Base-by-base conservation (phyloP, 2,888 invertebrate genomes). In the Serrognathus titanus region DNA sequence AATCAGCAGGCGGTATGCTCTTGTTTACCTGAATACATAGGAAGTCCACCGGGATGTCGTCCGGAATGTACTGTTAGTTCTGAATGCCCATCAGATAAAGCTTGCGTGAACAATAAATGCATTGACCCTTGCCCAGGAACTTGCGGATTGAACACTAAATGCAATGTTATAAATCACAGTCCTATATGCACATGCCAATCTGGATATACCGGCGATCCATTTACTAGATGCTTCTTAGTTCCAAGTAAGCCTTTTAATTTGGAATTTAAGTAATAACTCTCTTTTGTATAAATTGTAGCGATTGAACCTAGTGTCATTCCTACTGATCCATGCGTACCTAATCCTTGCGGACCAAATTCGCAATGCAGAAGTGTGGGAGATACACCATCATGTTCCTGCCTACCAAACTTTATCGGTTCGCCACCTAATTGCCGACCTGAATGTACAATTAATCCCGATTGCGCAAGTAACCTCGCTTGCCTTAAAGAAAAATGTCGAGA, bases 321-420 rank as follows among this genome's bases (percentile, higher is more conserved):
- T 48, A 66, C 73, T 2, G 81, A 84, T 65, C 86, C 86, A 3
- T 89, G 88, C 65, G 77, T 83, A 43, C 92, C 92, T 54, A 87
- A 89, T 36, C 91, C 91, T 0, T 92, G 92, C 69, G 92, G 92
- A 11, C 84, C 90, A 5, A 89, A 91, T 71, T 86, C 89, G 63
- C 82, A 87, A 70, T 92, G 92, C 71, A 84, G 84, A 55, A 86
- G 86, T 68, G 75, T 85, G 52, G 69, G 70, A 36, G 71, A 71
- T 63, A 71, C 65, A 66, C 87, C 88, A 5, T 84, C 88, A 1
- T 86, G 86, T 65, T 80, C 83, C 9, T 86, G 86, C 66, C 69
- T 83, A 38, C 71, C 79, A 2, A 80, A 80, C 52, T 88, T 82
- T 69, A 75, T 81, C 35, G 87, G 86, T 20, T 76, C 78, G 43